phyloP scores from a whole-genome alignment of 2,797 vertebrate genomes.

The Gymnoscopelus braueri region DNA sequence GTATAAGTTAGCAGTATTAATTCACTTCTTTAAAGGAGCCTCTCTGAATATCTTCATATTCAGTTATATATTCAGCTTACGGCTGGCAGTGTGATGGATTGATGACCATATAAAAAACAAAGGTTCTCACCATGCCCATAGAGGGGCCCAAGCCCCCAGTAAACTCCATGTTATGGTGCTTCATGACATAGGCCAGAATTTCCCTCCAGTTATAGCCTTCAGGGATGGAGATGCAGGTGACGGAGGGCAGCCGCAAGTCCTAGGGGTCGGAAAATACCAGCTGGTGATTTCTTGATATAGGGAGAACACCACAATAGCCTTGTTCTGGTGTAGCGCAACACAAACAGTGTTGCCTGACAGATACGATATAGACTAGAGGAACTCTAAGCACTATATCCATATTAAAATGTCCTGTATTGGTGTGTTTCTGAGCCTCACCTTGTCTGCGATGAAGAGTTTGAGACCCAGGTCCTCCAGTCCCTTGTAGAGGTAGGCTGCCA shows the following conservation, averaged over 20 bases:
- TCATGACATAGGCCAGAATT: slow-evolving; percentile 86
- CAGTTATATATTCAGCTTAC: no score
- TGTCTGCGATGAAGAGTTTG: slow-evolving; percentile 90
- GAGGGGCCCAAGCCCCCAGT: slow-evolving; percentile 92
- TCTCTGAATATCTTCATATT: no score
- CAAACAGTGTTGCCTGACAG: not conserved
- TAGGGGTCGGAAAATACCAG: slow-evolving; percentile 45
- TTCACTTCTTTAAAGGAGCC: no score
- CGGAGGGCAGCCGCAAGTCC: slow-evolving; percentile 89
- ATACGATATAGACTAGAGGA: not conserved
- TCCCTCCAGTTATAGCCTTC: slow-evolving; percentile 90
- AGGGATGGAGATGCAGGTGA: slow-evolving; percentile 89
- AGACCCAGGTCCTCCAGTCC: slow-evolving; percentile 88
- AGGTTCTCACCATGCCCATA: slow-evolving; percentile 84
- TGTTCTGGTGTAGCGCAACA: not conserved
- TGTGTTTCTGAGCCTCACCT: slow-evolving; percentile 71
- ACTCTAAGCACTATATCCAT: no score
- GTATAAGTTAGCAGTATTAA: no score
- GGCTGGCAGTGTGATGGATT: no score
- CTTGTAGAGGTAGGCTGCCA: slow-evolving; percentile 81
- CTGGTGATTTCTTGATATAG: not conserved
- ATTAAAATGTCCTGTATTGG: not conserved
- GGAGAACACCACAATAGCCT: not conserved
- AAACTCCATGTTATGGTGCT: slow-evolving; percentile 88
- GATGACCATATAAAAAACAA: not conserved